Evolutionary conservation across 2,888 invertebrate genomes (phyloP).

Genomic region (Sinohyriopsis cumingii): DNA sequence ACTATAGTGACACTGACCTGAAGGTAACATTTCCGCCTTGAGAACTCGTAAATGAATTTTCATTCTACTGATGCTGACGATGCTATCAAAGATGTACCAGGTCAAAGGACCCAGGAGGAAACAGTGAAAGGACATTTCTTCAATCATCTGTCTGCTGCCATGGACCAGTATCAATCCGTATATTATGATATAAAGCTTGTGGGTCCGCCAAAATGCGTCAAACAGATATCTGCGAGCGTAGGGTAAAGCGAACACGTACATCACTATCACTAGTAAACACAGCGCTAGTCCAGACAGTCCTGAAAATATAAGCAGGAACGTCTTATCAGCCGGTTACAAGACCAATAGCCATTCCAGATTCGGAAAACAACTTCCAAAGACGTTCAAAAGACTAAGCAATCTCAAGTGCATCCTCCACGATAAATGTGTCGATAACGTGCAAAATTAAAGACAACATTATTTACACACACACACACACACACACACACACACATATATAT

Average conservation of each 20-base stretch:
- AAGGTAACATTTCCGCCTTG: constrained; percentile 76
- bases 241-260: constrained; percentile 77
- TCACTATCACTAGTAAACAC: constrained; percentile 73
- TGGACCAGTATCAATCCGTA: constrained; percentile 77
- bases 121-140: constrained; percentile 76
- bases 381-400: too few species aligned
- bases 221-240: constrained; percentile 76
- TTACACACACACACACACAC: too few species aligned
- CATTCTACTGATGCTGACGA: constrained; percentile 76
- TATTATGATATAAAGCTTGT: constrained; percentile 76
- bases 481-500: too few species aligned
- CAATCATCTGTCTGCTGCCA: constrained; percentile 77
- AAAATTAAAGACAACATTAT: too few species aligned
- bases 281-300: constrained; percentile 77
- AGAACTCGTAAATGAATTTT: constrained; percentile 77
- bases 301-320: constrained; percentile 18
- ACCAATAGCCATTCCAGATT: too few species aligned
- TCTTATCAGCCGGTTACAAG: too few species aligned
- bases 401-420: too few species aligned
- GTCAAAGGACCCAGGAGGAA: constrained; percentile 77
- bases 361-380: too few species aligned
- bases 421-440: too few species aligned
- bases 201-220: constrained; percentile 77
- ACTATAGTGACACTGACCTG: constrained; percentile 73
- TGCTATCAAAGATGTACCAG: constrained; percentile 76